Percentiles rank a stretch among this genome's conserved stretches.
These are phyloP conservation scores for Monochamus alternatus DNA, from an alignment of 2,888 invertebrate species.

Conservation along the genomic window DNA sequence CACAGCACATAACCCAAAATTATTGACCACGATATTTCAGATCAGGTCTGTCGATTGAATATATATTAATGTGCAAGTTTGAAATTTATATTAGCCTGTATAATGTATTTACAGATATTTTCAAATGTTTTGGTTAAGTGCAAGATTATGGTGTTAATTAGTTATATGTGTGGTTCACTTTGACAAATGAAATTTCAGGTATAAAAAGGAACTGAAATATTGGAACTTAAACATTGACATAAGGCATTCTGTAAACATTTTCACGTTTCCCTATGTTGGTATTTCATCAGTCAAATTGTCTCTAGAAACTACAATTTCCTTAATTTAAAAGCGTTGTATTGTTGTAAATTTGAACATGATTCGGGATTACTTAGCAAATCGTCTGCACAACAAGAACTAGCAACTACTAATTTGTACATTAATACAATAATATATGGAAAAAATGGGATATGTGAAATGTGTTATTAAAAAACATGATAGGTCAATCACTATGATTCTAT, in stretches of 20 bases:
- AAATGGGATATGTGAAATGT: slow-evolving; percentile 57
- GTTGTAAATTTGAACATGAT: slow-evolving; percentile 38
- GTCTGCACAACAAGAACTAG: slow-evolving; percentile 43
- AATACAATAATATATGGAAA: slow-evolving; percentile 52
- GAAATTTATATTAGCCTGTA: background rate
- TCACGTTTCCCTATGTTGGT: slow-evolving; percentile 30
- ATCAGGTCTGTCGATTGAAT: too few species aligned
- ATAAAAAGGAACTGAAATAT: slow-evolving; percentile 24
- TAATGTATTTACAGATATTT: slow-evolving; percentile 6
- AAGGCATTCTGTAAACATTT: slow-evolving; percentile 38
- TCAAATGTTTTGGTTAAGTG: background rate
- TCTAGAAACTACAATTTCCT: slow-evolving; percentile 37
- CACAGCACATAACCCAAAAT: slow-evolving; percentile 29
- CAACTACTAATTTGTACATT: slow-evolving; percentile 54
- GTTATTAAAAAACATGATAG: slow-evolving; percentile 33
- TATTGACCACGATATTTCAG: too few species aligned
- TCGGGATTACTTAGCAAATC: slow-evolving; percentile 35
- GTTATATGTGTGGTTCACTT: slow-evolving; percentile 33
- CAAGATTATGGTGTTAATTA: slow-evolving; percentile 1
- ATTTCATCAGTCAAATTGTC: slow-evolving; percentile 37
- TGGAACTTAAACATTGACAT: slow-evolving; percentile 22
- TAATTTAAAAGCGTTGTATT: slow-evolving; percentile 36
- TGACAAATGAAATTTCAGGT: slow-evolving; percentile 24
- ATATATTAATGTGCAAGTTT: background rate
- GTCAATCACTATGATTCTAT: slow-evolving; percentile 31